Conservation (phyloP, 2,797 vertebrate species). For the Peromyscus attwateri region DNA sequence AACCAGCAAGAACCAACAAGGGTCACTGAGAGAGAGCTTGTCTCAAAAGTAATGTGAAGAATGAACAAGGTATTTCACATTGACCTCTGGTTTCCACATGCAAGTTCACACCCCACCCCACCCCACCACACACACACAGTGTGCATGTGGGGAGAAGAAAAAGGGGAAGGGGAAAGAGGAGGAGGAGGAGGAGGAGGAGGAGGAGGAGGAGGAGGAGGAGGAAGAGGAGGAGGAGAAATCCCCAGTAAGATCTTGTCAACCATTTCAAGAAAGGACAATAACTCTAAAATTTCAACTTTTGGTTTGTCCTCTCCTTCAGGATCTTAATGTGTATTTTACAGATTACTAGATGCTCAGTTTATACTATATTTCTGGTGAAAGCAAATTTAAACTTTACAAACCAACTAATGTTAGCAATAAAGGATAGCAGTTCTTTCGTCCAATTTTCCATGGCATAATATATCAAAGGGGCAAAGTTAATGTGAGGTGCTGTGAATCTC, state of each 20-base stretch:
- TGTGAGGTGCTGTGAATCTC: neutral
- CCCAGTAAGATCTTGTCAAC: neutral
- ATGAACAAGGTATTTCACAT: neutral
- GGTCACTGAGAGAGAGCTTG: neutral
- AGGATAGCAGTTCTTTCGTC: neutral
- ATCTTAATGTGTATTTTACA: neutral
- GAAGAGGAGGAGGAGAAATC: fast-evolving
- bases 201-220: fast-evolving
- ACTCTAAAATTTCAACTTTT: neutral
- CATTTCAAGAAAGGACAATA: constrained; percentile 33
- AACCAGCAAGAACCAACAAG: neutral
- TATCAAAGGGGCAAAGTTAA: neutral
- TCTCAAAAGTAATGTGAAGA: too few relatives aligned
- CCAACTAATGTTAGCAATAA: neutral
- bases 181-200: fast-evolving
- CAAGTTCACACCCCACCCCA: neutral
- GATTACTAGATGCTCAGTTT: neutral
- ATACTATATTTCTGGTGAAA: constrained; percentile 7
- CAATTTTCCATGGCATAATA: neutral
- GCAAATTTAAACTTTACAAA: constrained; percentile 42
- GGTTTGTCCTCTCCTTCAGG: neutral
- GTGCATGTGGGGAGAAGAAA: neutral
- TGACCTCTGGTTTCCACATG: neutral
- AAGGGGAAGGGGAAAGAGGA: neutral
- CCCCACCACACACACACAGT: neutral